phyloP scores from a whole-genome alignment of 2,113 vertebrate genomes.

The Speoplatyrhinus poulsoni region DNA sequence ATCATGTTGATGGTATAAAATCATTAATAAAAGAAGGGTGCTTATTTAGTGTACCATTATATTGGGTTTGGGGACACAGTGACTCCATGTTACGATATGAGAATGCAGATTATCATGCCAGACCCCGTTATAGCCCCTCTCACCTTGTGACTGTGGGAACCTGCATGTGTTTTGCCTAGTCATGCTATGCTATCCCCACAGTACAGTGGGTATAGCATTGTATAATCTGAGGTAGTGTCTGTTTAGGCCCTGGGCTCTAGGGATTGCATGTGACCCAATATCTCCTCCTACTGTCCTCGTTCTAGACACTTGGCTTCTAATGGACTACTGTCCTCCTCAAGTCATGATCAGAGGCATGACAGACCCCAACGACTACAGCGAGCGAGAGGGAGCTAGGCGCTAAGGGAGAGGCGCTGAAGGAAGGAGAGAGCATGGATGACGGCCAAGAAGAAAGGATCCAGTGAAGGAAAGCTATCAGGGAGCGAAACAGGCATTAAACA shows the following conservation, averaged over 20 bases:
- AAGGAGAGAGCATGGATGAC: constrained; percentile 4
- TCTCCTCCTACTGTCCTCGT: constrained; percentile 58
- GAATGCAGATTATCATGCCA: constrained; percentile 16
- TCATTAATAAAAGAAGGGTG: neutral
- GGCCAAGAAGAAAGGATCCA: constrained; percentile 10
- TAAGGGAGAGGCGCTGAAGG: constrained; percentile 24
- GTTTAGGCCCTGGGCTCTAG: constrained; percentile 40
- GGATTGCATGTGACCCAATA: constrained; percentile 63
- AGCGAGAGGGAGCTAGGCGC: constrained; percentile 9
- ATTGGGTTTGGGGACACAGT: neutral
- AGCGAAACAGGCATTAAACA: constrained; percentile 11
- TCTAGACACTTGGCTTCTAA: constrained; percentile 65
- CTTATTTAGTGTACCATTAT: neutral
- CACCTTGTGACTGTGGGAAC: constrained; percentile 15
- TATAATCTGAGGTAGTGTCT: constrained; percentile 44
- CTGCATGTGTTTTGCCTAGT: constrained; percentile 42
- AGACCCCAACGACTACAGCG: constrained; percentile 48
- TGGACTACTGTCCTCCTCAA: constrained; percentile 61
- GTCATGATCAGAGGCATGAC: constrained; percentile 55
- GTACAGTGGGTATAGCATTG: constrained; percentile 7
- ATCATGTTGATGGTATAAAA: neutral
- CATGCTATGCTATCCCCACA: constrained; percentile 3
- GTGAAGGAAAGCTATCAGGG: constrained; percentile 2
- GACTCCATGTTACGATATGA: neutral
- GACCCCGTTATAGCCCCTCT: constrained; percentile 42